Conservation (phyloP, 2,888 invertebrate species). For the Drosophila fungiperda region DNA sequence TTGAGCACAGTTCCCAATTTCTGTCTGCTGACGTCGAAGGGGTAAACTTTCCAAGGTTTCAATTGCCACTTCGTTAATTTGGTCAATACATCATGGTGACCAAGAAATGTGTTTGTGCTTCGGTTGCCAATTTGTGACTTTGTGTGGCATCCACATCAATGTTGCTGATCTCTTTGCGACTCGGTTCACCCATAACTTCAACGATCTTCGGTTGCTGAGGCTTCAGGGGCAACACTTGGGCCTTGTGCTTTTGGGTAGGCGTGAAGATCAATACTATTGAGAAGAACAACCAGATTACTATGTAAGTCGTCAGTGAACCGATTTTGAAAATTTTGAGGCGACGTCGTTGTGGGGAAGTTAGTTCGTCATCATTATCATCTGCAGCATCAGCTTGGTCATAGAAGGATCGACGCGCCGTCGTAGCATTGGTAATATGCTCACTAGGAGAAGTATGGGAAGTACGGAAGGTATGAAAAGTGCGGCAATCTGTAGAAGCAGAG, state of each 20-base stretch:
- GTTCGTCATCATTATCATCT: slow-evolving; percentile 1
- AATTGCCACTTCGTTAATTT: slow-evolving; percentile 24
- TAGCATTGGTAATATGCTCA: neutral
- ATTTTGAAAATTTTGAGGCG: neutral
- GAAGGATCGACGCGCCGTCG: slow-evolving; percentile 35
- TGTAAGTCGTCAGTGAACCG: neutral
- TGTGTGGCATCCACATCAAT: slow-evolving; percentile 24
- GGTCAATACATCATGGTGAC: neutral
- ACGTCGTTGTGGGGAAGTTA: slow-evolving; percentile 21
- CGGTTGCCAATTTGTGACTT: neutral
- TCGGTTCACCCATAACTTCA: neutral
- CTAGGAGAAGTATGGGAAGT: neutral
- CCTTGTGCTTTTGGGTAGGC: neutral
- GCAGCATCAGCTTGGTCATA: neutral
- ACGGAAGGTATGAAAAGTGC: neutral
- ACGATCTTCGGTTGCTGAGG: neutral
- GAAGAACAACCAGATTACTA: slow-evolving; percentile 33
- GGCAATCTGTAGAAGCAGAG: neutral
- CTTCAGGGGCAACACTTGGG: slow-evolving; percentile 2
- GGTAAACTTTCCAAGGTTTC: slow-evolving; percentile 12
- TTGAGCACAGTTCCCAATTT: neutral
- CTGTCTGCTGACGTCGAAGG: neutral
- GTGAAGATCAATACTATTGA: slow-evolving; percentile 16
- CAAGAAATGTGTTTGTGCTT: neutral
- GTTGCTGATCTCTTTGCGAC: neutral